Evolutionary conservation across 2,113 vertebrate species (phyloP).

Genomic region (Tauraco erythrolophus): DNA sequence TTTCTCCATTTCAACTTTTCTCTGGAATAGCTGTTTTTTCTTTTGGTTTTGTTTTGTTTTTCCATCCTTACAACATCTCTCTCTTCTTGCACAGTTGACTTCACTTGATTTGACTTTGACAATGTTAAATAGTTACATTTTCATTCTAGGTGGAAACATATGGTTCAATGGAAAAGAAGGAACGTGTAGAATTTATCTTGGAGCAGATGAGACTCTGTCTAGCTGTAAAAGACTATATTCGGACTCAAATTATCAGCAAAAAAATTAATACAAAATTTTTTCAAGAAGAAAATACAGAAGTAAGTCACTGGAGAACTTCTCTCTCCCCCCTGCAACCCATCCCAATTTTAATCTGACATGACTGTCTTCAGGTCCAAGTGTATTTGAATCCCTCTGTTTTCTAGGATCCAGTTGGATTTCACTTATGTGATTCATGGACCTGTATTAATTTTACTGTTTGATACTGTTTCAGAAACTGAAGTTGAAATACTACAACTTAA

Average conservation of each 20-base stretch:
- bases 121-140: not conserved
- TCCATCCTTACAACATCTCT: not conserved
- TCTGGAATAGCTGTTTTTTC: not conserved
- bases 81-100: not conserved
- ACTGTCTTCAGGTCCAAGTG: not conserved
- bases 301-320: slow-evolving; percentile 51
- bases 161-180: slow-evolving; percentile 99
- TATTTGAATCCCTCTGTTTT: not conserved
- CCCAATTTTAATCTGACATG: not conserved
- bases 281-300: slow-evolving; percentile 94
- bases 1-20: not conserved
- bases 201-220: slow-evolving; percentile 99
- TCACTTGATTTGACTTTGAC: not conserved
- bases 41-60: not conserved
- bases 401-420: not conserved
- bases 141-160: slow-evolving; percentile 93
- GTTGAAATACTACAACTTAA: slow-evolving; percentile 98
- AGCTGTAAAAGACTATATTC: slow-evolving; percentile 97
- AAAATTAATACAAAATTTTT: slow-evolving; percentile 99
- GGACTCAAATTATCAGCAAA: slow-evolving; percentile 99
- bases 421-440: not conserved
- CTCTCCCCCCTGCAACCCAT: accelerated
- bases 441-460: not conserved
- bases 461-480: slow-evolving; percentile 86
- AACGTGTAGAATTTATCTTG: slow-evolving; percentile 97